phyloP scores from a whole-genome alignment of 2,888 invertebrate genomes.

The Catocala fraxini region DNA sequence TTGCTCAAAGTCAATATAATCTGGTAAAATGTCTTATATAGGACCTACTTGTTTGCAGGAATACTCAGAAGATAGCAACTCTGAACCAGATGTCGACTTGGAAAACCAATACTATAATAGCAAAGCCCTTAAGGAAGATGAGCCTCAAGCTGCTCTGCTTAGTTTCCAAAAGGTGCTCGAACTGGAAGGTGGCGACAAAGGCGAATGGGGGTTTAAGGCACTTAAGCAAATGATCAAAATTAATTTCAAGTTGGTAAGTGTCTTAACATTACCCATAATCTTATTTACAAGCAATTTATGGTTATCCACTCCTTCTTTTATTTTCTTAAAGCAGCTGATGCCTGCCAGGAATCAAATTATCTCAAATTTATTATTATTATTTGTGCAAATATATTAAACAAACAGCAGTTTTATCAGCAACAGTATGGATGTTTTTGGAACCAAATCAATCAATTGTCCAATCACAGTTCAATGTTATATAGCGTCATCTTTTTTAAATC shows the following conservation, averaged over 20 bases:
- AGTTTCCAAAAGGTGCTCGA: slow-evolving; percentile 99
- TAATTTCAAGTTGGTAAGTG: slow-evolving; percentile 96
- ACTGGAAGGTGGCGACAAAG: slow-evolving; percentile 98
- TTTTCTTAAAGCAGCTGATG: no score
- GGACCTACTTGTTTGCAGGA: slow-evolving; percentile 87
- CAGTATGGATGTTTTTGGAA: no score
- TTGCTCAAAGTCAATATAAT: neutral
- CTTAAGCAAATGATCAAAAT: slow-evolving; percentile 99
- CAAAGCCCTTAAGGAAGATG: slow-evolving; percentile 99
- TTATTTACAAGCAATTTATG: no score
- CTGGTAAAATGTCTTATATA: neutral
- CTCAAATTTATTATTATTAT: no score
- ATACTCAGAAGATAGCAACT: slow-evolving; percentile 99
- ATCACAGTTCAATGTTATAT: no score
- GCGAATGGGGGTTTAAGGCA: slow-evolving; percentile 99
- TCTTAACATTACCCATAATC: no score
- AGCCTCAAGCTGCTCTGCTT: slow-evolving; percentile 95
- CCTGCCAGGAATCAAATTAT: no score
- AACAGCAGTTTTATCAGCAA: no score
- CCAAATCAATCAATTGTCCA: no score
- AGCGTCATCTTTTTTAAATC: no score
- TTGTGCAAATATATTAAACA: no score
- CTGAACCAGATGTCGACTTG: slow-evolving; percentile 99
- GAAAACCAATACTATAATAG: slow-evolving; percentile 99
- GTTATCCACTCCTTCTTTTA: no score